Evolutionary conservation across 2,797 vertebrate species (phyloP).

Genomic region (Typhlichthys eigenmanni): DNA sequence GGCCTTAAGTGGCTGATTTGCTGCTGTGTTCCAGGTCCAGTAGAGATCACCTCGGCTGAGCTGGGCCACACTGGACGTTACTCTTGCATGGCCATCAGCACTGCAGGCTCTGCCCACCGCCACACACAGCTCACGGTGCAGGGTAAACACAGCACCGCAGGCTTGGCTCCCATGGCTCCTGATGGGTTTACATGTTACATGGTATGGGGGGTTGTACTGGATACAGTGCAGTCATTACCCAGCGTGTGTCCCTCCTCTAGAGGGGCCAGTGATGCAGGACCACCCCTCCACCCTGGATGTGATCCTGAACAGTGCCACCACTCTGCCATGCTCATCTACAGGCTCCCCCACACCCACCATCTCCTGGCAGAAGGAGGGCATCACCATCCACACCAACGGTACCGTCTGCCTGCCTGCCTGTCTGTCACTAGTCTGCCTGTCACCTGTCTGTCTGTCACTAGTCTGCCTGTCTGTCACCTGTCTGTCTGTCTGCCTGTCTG

Average conservation of each 20-base stretch:
- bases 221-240: neutral
- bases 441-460: neutral
- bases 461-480: neutral
- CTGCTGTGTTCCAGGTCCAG: slow-evolving; percentile 74
- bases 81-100: slow-evolving; percentile 83
- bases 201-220: too few species aligned
- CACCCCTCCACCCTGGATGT: slow-evolving; percentile 85
- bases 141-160: slow-evolving; percentile 71
- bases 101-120: slow-evolving; percentile 88
- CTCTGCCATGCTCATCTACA: slow-evolving; percentile 85
- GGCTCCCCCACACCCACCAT: slow-evolving; percentile 89
- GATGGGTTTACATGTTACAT: neutral
- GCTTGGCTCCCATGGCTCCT: neutral
- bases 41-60: slow-evolving; percentile 85
- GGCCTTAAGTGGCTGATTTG: neutral
- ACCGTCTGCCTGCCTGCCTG: neutral
- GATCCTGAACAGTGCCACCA: slow-evolving; percentile 85
- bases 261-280: slow-evolving; percentile 85
- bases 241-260: slow-evolving; percentile 58
- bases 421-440: neutral
- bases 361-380: slow-evolving; percentile 96
- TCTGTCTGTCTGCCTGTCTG: neutral
- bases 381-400: slow-evolving; percentile 85
- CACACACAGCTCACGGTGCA: slow-evolving; percentile 86
- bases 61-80: slow-evolving; percentile 87